Conservation (phyloP, 2,113 vertebrate species). For the Chelonoidis abingdonii region DNA sequence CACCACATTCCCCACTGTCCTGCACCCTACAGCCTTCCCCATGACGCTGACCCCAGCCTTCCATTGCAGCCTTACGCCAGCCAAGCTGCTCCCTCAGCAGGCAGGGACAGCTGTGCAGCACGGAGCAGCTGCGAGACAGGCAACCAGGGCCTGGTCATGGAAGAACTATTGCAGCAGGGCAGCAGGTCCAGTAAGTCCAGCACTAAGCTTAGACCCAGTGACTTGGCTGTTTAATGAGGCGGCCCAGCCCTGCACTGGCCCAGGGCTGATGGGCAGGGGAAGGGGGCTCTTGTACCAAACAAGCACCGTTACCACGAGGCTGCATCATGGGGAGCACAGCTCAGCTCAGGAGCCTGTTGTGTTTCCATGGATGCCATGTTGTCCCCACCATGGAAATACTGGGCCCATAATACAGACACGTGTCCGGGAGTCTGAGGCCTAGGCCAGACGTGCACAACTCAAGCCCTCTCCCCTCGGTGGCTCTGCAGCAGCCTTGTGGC, state of each 20-base stretch:
- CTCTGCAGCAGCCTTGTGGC: neutral
- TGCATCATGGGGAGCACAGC: neutral
- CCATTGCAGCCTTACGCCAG: constrained; percentile 75
- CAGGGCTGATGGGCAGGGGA: neutral
- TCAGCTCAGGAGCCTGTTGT: neutral
- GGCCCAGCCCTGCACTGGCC: neutral
- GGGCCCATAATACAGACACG: fast-evolving
- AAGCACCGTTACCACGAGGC: no score
- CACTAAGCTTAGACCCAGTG: constrained; percentile 78
- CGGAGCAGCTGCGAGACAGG: constrained; percentile 82
- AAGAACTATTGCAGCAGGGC: constrained; percentile 68
- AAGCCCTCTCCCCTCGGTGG: neutral
- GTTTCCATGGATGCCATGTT: neutral
- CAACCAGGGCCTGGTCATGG: constrained; percentile 24
- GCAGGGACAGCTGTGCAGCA: neutral
- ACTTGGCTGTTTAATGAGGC: constrained; percentile 77
- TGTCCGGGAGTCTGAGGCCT: fast-evolving
- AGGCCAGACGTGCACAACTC: fast-evolving
- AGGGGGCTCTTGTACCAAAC: no score
- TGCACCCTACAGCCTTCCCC: neutral
- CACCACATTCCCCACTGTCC: no score
- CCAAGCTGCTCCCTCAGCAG: no score
- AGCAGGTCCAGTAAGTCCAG: constrained; percentile 83
- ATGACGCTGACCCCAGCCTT: neutral
- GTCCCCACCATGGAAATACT: neutral